These are phyloP conservation scores for Tetropium fuscum DNA, from an alignment of 2,888 invertebrate species.

Conservation along the genomic window DNA sequence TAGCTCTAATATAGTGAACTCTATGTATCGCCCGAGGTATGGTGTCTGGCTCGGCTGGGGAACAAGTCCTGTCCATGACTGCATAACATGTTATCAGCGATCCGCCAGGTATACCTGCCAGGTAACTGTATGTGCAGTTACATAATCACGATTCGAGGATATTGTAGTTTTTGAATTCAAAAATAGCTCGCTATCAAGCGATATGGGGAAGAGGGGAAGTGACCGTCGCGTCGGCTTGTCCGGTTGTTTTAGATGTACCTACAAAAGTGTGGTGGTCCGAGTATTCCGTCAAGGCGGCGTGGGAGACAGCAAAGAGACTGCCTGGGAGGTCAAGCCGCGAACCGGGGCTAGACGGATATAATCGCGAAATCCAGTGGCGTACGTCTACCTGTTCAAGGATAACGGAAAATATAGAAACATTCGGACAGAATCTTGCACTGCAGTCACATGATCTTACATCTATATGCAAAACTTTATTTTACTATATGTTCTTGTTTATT, in stretches of 20 bases:
- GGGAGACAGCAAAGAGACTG: constrained; percentile 53
- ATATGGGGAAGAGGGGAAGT: constrained; percentile 46
- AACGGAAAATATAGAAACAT: too few relatives aligned
- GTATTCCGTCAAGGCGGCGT: constrained; percentile 48
- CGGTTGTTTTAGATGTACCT: constrained; percentile 21
- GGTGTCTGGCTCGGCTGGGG: constrained; percentile 26
- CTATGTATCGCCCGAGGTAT: constrained; percentile 10
- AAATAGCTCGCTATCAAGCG: constrained; percentile 32
- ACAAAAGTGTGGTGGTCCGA: constrained; percentile 35
- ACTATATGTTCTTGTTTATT: too few relatives aligned
- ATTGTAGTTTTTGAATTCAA: constrained; percentile 47
- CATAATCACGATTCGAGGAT: constrained; percentile 58
- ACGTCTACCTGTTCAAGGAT: too few relatives aligned
- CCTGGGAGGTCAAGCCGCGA: constrained; percentile 58
- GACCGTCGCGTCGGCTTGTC: constrained; percentile 11
- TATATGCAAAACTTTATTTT: too few relatives aligned
- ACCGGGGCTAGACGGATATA: constrained; percentile 42
- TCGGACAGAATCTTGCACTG: too few relatives aligned
- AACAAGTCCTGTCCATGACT: constrained; percentile 27
- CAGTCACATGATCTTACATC: too few relatives aligned
- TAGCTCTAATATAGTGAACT: constrained; percentile 18
- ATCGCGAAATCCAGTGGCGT: constrained; percentile 33
- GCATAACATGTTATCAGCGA: constrained; percentile 44
- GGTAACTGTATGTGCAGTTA: constrained; percentile 61
- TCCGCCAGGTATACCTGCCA: constrained; percentile 42